A percentile compares a stretch with the other conserved stretches of the same genome.
phyloP scores from a whole-genome alignment of 2,113 vertebrate species.

The Dasyornis broadbenti region DNA sequence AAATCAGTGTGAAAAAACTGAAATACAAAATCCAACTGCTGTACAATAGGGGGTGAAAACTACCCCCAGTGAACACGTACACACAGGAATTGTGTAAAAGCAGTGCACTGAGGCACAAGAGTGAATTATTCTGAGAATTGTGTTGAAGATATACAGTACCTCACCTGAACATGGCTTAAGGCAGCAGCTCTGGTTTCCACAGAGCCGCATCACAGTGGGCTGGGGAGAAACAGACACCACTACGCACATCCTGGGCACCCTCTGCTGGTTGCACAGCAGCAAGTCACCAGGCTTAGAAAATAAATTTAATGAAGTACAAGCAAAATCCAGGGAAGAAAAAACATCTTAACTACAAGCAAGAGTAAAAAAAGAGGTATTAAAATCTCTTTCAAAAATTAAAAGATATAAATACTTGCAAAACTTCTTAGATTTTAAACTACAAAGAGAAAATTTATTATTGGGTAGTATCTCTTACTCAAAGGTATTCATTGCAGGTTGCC shows the following conservation, averaged over 20 bases:
- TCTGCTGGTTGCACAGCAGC: constrained; percentile 30
- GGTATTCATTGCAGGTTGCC: not conserved
- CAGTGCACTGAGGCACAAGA: not conserved
- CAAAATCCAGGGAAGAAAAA: not conserved
- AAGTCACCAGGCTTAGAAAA: not conserved
- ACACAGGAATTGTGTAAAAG: fast-evolving
- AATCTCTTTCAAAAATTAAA: not conserved
- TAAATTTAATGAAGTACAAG: not conserved
- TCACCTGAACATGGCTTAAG: not conserved
- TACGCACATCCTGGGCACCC: not conserved
- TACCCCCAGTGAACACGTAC: not conserved
- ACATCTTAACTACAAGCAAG: not conserved
- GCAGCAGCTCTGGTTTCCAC: not conserved
- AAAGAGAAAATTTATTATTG: not conserved
- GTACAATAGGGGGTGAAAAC: not conserved
- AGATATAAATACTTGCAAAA: not conserved
- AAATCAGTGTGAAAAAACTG: not conserved
- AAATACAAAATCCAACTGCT: not conserved
- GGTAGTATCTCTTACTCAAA: not conserved
- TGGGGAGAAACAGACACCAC: not conserved
- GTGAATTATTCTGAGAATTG: not conserved
- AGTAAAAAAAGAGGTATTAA: not conserved
- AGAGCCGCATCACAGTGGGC: fast-evolving
- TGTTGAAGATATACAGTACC: not conserved
- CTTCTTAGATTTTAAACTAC: not conserved